phyloP scores from a whole-genome alignment of 2,113 vertebrate genomes.

The Theristicus caerulescens region DNA sequence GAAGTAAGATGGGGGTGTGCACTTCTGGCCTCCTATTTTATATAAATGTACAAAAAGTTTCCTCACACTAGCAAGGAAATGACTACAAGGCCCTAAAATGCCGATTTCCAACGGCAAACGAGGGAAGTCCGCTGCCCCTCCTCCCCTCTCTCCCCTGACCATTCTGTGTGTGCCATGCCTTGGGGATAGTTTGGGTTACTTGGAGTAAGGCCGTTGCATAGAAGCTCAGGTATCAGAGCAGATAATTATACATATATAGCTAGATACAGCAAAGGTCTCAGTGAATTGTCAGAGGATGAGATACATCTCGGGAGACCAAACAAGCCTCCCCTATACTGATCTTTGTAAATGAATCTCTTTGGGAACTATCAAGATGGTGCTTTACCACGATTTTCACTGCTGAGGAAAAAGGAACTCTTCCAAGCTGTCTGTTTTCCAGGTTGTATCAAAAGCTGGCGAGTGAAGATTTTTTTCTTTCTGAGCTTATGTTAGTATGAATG shows the following conservation, averaged over 20 bases:
- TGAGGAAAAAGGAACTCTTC: conserved; percentile 36
- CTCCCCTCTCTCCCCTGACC: conserved; percentile 5
- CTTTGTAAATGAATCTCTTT: conserved; percentile 76
- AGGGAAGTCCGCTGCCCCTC: conserved; percentile 14
- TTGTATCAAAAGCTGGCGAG: conserved; percentile 37
- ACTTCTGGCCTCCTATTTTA: conserved; percentile 77
- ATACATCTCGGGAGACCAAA: conserved; percentile 67
- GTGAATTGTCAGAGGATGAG: conserved; percentile 69
- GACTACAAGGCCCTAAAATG: conserved; percentile 71
- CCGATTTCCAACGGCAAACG: conserved; percentile 53
- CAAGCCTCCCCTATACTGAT: conserved; percentile 32
- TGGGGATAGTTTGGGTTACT: conserved; percentile 65
- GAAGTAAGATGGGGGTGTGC: conserved; percentile 76
- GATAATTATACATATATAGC: conserved; percentile 70
- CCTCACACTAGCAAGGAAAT: conserved; percentile 70
- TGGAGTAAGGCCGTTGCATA: neutral
- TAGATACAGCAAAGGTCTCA: conserved; percentile 58
- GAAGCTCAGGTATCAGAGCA: conserved; percentile 71
- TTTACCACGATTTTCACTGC: conserved; percentile 67
- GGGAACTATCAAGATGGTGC: conserved; percentile 62
- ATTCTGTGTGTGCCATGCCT: conserved; percentile 48
- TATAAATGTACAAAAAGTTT: conserved; percentile 78
- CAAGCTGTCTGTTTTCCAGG: conserved; percentile 35
- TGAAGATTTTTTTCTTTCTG: conserved; percentile 49
- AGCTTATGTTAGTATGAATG: neutral